Conservation (phyloP, 2,797 vertebrate genomes). For the Emydoidea blandingii region DNA sequence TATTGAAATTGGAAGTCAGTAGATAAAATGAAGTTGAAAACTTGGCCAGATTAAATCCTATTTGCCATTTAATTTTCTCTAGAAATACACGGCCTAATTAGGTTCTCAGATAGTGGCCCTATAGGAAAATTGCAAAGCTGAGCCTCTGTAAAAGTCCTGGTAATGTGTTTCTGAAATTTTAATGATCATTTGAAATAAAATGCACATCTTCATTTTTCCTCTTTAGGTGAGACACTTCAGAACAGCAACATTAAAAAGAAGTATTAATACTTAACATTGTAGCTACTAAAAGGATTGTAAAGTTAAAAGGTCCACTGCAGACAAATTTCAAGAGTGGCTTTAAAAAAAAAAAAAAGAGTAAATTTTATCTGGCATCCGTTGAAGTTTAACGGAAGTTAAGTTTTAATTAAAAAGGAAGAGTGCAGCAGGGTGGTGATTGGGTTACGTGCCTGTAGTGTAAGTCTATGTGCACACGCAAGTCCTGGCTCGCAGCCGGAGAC, state of each 20-base stretch:
- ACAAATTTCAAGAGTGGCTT: not conserved
- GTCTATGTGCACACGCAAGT: not conserved
- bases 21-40: constrained; percentile 1
- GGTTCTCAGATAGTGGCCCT: not conserved
- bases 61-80: not conserved
- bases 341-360: not conserved
- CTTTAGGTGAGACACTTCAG: not conserved
- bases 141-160: not conserved
- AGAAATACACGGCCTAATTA: not conserved
- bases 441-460: not conserved
- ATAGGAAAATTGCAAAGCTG: not conserved
- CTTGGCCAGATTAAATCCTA: not conserved
- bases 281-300: not conserved
- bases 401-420: not conserved
- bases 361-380: not conserved
- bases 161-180: not conserved
- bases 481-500: not conserved
- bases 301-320: not conserved
- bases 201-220: not conserved
- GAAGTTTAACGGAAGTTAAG: not conserved
- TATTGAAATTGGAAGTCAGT: not conserved
- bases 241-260: not conserved
- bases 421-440: not conserved
- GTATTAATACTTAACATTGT: not conserved
- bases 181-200: not conserved